Conservation (phyloP, 2,113 vertebrate species). For the Desmodus rotundus region DNA sequence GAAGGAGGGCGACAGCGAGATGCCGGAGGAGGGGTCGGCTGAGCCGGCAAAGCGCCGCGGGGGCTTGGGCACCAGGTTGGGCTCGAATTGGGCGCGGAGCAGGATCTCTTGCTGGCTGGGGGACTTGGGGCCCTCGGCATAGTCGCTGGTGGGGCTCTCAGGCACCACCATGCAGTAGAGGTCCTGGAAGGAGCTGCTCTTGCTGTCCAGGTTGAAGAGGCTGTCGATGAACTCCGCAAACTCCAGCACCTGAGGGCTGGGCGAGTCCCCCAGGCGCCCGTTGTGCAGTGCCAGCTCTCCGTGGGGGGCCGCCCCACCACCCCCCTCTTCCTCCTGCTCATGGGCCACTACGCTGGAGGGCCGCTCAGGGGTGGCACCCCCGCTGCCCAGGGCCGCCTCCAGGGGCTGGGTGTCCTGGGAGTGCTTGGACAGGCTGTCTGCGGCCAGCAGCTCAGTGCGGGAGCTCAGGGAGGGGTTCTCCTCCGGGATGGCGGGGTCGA, state of each 20-base stretch:
- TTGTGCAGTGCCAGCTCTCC: constrained; percentile 85
- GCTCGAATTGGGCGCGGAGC: constrained; percentile 94
- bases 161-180: constrained; percentile 90
- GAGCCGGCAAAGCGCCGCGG: constrained; percentile 95
- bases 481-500: constrained; percentile 94
- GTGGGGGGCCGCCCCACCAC: constrained; percentile 43
- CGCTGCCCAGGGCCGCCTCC: constrained; percentile 73
- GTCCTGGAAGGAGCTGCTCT: constrained; percentile 93
- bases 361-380: constrained; percentile 79
- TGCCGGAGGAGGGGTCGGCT: constrained; percentile 95
- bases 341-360: constrained; percentile 72
- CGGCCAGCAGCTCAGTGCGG: constrained; percentile 94
- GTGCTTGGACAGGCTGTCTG: constrained; percentile 91
- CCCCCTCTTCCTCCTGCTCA: constrained; percentile 61
- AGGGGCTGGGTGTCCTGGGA: constrained; percentile 86
- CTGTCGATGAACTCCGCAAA: constrained; percentile 98
- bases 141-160: constrained; percentile 86
- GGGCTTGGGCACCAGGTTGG: constrained; percentile 96
- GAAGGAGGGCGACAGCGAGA: constrained; percentile 96
- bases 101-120: constrained; percentile 91
- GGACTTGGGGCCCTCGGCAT: constrained; percentile 83
- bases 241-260: constrained; percentile 97
- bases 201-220: constrained; percentile 95
- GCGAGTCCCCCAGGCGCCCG: constrained; percentile 86
- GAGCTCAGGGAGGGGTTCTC: constrained; percentile 98